These are phyloP conservation scores for Diaphora mendica DNA, from an alignment of 2,888 invertebrate species.

Conservation along the genomic window DNA sequence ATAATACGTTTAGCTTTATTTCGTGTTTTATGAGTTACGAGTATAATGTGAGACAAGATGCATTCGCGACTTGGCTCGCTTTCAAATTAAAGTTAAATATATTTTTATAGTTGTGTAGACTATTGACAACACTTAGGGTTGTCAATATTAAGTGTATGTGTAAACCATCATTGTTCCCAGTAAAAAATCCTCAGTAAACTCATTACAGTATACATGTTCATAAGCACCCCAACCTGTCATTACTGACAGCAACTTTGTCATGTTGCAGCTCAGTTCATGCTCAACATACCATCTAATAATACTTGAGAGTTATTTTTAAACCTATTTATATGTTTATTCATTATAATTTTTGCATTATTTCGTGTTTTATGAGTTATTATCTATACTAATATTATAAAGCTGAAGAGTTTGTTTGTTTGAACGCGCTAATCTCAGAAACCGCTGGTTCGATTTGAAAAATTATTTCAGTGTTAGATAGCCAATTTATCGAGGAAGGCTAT, in stretches of 20 bases:
- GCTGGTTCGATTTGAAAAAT: too few species aligned
- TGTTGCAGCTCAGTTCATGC: constrained; percentile 1
- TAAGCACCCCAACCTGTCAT: constrained; percentile 11
- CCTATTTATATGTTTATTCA: neutral
- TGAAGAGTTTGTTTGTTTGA: too few species aligned
- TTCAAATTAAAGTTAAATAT: neutral
- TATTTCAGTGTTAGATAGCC: too few species aligned
- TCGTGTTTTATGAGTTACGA: neutral
- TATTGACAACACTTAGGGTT: neutral
- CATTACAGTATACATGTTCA: neutral
- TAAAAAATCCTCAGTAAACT: constrained; percentile 9
- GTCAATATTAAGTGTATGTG: neutral
- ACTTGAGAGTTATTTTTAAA: constrained; percentile 14
- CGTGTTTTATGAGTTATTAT: neutral
- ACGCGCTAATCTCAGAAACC: too few species aligned
- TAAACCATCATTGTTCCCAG: neutral
- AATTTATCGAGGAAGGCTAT: too few species aligned
- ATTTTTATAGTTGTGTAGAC: neutral
- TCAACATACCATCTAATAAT: constrained; percentile 3
- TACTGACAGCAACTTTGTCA: constrained; percentile 18
- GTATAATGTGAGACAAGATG: constrained; percentile 1
- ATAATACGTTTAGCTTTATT: constrained; percentile 3
- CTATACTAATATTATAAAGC: too few species aligned
- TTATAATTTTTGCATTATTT: constrained; percentile 3
- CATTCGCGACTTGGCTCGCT: neutral